These are phyloP conservation scores for Tolypeutes matacus DNA, from an alignment of 2,797 vertebrate species.

Conservation along the genomic window DNA sequence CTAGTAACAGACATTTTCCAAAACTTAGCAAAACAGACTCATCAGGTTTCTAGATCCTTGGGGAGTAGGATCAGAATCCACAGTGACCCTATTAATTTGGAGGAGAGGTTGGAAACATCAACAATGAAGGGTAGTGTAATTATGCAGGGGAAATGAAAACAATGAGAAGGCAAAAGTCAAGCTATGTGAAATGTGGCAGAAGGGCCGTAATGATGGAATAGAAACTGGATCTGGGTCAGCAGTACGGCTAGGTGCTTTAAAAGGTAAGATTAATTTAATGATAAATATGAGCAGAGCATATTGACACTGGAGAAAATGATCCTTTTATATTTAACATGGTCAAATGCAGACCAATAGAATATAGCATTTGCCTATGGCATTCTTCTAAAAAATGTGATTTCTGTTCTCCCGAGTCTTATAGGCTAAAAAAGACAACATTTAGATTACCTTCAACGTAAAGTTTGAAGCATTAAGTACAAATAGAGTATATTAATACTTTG, in stretches of 20 bases:
- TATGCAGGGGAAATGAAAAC: neutral
- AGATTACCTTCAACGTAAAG: neutral
- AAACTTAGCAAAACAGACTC: slow-evolving; percentile 49
- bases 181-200: neutral
- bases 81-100: slow-evolving; percentile 13
- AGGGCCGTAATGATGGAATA: neutral
- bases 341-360: slow-evolving; percentile 2
- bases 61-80: slow-evolving; percentile 34
- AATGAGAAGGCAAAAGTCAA: neutral
- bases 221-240: neutral
- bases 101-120: neutral
- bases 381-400: slow-evolving; percentile 33
- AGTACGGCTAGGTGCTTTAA: neutral
- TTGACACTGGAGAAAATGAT: neutral
- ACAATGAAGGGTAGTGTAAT: neutral
- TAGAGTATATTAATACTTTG: neutral
- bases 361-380: neutral
- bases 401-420: neutral
- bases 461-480: neutral
- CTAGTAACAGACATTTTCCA: slow-evolving; percentile 40
- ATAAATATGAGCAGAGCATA: slow-evolving; percentile 10
- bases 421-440: slow-evolving; percentile 2
- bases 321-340: neutral
- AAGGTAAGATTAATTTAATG: neutral
- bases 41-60: slow-evolving; percentile 49